A percentile compares a stretch with the other conserved stretches of the same genome.
These are phyloP conservation scores for Chymomyza costata DNA, from an alignment of 1,140 invertebrate species.

Conservation along the genomic window DNA sequence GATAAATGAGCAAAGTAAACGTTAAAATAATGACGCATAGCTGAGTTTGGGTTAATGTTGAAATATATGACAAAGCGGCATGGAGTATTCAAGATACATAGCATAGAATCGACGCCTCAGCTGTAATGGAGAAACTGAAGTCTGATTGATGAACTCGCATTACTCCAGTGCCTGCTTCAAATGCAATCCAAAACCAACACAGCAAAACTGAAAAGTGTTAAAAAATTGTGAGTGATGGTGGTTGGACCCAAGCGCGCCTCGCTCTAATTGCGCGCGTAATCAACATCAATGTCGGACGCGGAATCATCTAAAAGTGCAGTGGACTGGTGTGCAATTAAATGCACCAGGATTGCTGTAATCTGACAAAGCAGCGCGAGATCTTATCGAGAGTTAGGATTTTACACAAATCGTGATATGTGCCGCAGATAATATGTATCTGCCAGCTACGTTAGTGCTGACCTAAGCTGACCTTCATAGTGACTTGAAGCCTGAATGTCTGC, in stretches of 20 bases:
- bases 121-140: slow-evolving; percentile 42
- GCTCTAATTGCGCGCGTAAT: slow-evolving; percentile 65
- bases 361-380: slow-evolving; percentile 3
- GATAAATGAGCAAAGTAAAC: slow-evolving; percentile 67
- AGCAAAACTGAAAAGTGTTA: slow-evolving; percentile 50
- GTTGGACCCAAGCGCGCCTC: slow-evolving; percentile 27
- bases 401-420: slow-evolving; percentile 43
- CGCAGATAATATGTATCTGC: no score
- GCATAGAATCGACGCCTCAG: no score
- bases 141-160: slow-evolving; percentile 66
- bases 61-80: slow-evolving; percentile 45
- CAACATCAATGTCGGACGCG: slow-evolving; percentile 39
- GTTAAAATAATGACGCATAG: slow-evolving; percentile 61
- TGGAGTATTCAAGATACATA: no score
- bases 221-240: slow-evolving; percentile 69
- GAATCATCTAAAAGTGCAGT: slow-evolving; percentile 47
- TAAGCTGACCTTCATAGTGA: slow-evolving; percentile 24
- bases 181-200: slow-evolving; percentile 19
- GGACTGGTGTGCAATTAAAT: slow-evolving; percentile 51
- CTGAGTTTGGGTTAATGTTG: slow-evolving; percentile 8
- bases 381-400: slow-evolving; percentile 51
- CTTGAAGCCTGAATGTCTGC: slow-evolving; percentile 56
- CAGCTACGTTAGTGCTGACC: slow-evolving; percentile 30
- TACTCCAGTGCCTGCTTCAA: slow-evolving; percentile 40
- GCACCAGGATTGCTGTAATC: no score